Conservation (phyloP, 2,113 vertebrate species). For the Melozone crissalis region DNA sequence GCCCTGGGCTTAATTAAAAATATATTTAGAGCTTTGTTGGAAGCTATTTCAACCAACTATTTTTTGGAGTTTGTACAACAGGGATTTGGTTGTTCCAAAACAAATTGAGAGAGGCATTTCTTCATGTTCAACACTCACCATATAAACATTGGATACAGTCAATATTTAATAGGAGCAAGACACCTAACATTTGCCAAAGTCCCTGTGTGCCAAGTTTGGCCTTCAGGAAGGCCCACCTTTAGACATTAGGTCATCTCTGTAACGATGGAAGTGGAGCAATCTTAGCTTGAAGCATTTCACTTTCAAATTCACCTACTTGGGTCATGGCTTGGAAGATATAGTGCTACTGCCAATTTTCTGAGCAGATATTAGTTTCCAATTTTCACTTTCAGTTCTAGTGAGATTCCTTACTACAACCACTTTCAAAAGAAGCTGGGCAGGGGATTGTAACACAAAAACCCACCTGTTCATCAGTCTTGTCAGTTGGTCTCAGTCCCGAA, state of each 20-base stretch:
- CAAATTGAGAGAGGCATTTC: neutral
- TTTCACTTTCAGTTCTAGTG: neutral
- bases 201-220: accelerated
- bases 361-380: neutral
- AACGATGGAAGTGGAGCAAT: neutral
- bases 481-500: neutral
- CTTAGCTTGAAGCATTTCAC: neutral
- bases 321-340: neutral
- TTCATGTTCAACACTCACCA: neutral
- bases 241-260: neutral
- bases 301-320: neutral
- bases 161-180: neutral
- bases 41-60: neutral
- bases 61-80: neutral
- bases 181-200: neutral
- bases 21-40: neutral
- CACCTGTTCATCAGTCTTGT: neutral
- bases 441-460: neutral
- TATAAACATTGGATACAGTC: neutral
- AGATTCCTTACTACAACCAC: neutral
- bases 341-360: neutral
- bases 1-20: slow-evolving; percentile 14
- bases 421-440: neutral
- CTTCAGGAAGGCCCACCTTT: neutral
- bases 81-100: neutral